phyloP scores from a whole-genome alignment of 2,888 invertebrate species.

The Lobophora halterata region DNA sequence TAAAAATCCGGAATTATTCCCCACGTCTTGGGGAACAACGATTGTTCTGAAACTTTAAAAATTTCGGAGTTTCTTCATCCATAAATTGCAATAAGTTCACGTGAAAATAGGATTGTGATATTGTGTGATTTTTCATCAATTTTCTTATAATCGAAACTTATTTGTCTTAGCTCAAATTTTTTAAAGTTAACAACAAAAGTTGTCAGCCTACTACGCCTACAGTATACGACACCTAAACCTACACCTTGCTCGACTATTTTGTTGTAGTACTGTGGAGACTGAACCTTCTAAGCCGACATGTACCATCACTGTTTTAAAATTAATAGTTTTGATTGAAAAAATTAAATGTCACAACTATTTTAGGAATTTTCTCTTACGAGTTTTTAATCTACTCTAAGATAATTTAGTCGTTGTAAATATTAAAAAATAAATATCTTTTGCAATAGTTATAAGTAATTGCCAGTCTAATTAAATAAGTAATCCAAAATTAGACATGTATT shows the following conservation, averaged over 20 bases:
- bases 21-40: no score
- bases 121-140: no score
- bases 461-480: constrained; percentile 14
- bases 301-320: constrained; percentile 7
- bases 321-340: background rate
- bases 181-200: no score
- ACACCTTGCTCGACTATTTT: background rate
- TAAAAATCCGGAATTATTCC: no score
- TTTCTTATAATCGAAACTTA: no score
- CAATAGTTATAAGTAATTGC: constrained; percentile 8
- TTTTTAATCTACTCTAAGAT: background rate
- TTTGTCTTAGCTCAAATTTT: no score
- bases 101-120: no score
- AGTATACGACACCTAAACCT: constrained; percentile 2
- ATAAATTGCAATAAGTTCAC: no score
- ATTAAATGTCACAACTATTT: constrained; percentile 10
- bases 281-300: constrained; percentile 8
- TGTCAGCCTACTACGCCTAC: constrained; percentile 4
- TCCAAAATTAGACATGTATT: constrained; percentile 17
- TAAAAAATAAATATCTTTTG: constrained; percentile 6
- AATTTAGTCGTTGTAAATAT: constrained; percentile 19
- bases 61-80: no score
- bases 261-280: constrained; percentile 4
- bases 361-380: constrained; percentile 1
- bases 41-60: no score